These are phyloP conservation scores for Drosophila gunungcola DNA, from an alignment of 1,140 invertebrate species.

Conservation along the genomic window DNA sequence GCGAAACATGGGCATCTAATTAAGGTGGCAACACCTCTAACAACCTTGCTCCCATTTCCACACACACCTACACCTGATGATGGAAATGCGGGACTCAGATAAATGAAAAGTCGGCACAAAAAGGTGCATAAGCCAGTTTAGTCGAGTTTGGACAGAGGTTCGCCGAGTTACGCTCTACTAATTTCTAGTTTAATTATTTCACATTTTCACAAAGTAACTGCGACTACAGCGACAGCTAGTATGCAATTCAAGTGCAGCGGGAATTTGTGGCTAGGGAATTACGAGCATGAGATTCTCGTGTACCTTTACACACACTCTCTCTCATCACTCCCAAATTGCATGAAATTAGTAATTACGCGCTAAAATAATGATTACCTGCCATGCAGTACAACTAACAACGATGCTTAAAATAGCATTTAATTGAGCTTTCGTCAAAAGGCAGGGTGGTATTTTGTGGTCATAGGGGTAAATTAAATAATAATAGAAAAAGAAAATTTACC, in stretches of 20 bases:
- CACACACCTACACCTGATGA: not conserved
- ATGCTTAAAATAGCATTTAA: slow-evolving; percentile 55
- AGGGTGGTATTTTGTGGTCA: not conserved
- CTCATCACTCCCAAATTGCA: slow-evolving; percentile 42
- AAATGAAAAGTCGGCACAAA: slow-evolving; percentile 43
- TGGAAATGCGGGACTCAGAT: slow-evolving; percentile 42
- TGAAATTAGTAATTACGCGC: slow-evolving; percentile 72
- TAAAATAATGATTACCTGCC: slow-evolving; percentile 57
- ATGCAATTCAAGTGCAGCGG: slow-evolving; percentile 70
- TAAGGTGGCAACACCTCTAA: slow-evolving; percentile 46
- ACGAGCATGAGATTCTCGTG: slow-evolving; percentile 10
- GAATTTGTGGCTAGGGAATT: slow-evolving; percentile 62
- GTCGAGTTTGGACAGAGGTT: slow-evolving; percentile 14
- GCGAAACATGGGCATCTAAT: slow-evolving; percentile 37
- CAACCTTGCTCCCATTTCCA: slow-evolving; percentile 46
- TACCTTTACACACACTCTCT: not conserved
- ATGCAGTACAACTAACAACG: slow-evolving; percentile 6
- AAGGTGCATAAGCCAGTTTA: slow-evolving; percentile 48
- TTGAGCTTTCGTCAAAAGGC: slow-evolving; percentile 21
- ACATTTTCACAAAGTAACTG: slow-evolving; percentile 79
- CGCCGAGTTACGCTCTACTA: slow-evolving; percentile 73
- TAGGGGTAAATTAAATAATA: not conserved
- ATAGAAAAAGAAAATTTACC: not conserved
- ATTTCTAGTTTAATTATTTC: slow-evolving; percentile 80
- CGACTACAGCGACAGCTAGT: slow-evolving; percentile 42